Base-by-base conservation (phyloP, 92 coral and sea anemone genomes). In the Zoanthus solanderi region DNA sequence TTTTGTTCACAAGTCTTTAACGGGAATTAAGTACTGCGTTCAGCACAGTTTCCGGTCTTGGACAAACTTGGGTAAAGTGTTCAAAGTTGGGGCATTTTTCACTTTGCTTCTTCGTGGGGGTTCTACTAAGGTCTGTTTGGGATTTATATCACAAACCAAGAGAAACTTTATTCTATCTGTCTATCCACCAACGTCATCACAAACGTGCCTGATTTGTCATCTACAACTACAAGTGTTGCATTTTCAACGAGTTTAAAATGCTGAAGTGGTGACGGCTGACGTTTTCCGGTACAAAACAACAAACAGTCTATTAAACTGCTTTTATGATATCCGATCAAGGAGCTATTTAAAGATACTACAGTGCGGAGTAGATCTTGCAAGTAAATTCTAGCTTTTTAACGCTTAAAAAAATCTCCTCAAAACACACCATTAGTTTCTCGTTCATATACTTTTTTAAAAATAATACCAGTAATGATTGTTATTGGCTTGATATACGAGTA, bases 81-180 rank as follows among this genome's bases (percentile, higher is more conserved):
- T 81, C 75, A 29, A 11, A 63, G 72, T 80, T 80, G 32, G 45
- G 57, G n/a, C 57, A 28, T 45, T 81, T 81, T 63, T 44, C 85
- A 81, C 85, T 81, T 46, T 81, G n/a, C 44, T 66, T 46, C 85
- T 66, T 81, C 75, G 85, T 81, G 85, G 85, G 85, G 85, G 85
- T 66, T 81, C 85, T 81, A 11, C 13, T 8, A 5, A 0, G 37
- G 52, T 81, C 17, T 46, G 10, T 61, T 23, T 9, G 58, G 75
- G 11, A 81, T 67, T 74, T 65, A 81, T 63, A 63, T 5, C 69
- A 23, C 69, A 17, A 6, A 63, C 28, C n/a, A n/a, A 2, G 52
- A 2, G 65, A 58, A 63, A 23, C 1, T n/a, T 17, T 4, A 16
- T 23, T 3, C 28, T 63, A 23, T 23, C 17, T 8, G 10, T 18